Conservation (phyloP, 2,113 vertebrate genomes). For the Talpa occidentalis region DNA sequence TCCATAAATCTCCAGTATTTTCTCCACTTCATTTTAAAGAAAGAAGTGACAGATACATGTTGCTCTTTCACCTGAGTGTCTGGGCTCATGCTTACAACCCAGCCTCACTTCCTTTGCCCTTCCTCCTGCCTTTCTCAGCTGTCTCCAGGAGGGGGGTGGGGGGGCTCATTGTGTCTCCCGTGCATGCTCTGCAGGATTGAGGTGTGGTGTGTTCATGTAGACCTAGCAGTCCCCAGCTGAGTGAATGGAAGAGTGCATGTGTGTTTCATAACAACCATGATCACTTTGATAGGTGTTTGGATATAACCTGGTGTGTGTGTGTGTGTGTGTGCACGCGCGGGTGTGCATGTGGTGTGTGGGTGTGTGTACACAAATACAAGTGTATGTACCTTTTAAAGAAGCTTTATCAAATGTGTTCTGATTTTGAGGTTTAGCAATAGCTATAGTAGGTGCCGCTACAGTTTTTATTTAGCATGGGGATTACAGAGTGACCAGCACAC, state of each 20-base stretch:
- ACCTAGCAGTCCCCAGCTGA: constrained; percentile 61
- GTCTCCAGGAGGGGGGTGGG: constrained; percentile 44
- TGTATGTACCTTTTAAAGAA: constrained; percentile 76
- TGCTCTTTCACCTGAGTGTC: constrained; percentile 80
- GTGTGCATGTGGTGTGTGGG: not conserved
- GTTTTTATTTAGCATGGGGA: constrained; percentile 79
- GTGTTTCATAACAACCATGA: constrained; percentile 56
- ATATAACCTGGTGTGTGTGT: constrained; percentile 66
- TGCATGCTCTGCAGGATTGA: constrained; percentile 76
- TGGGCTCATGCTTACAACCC: constrained; percentile 51
- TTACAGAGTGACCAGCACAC: constrained; percentile 73
- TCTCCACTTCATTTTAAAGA: constrained; percentile 65
- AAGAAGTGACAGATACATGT: constrained; percentile 58
- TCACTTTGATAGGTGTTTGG: constrained; percentile 68
- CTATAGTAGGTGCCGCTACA: constrained; percentile 61
- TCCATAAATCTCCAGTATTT: constrained; percentile 70
- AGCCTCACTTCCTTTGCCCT: constrained; percentile 54
- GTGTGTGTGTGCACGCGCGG: not conserved
- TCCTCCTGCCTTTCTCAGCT: constrained; percentile 63
- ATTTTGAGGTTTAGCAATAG: constrained; percentile 72
- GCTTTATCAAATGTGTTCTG: constrained; percentile 73
- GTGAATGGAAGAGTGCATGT: constrained; percentile 54
- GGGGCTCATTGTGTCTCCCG: constrained; percentile 38
- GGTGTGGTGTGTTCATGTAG: constrained; percentile 47
- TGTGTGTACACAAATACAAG: constrained; percentile 30